Percentiles rank a stretch among this genome's conserved stretches.
Conservation (phyloP, 2,888 invertebrate genomes). For the Oasisia sp. region DNA sequence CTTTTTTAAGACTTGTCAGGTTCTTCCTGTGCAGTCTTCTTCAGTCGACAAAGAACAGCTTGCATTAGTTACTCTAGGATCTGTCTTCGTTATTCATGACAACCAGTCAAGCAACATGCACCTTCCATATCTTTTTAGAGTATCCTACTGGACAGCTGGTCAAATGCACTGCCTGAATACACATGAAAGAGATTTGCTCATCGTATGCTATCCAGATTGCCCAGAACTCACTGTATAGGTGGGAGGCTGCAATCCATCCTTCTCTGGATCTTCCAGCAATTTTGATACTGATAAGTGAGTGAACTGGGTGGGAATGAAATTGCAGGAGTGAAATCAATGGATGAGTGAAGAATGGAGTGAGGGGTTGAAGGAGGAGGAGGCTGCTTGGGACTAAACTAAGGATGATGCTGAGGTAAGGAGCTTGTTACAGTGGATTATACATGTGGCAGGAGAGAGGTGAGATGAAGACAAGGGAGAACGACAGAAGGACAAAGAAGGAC, state of each 20-base stretch:
- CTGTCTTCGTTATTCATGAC: not conserved
- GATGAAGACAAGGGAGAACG: no score
- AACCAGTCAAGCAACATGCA: not conserved
- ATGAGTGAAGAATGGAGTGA: no score
- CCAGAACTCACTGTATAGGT: not conserved
- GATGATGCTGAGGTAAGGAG: no score
- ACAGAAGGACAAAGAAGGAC: no score
- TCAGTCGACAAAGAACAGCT: not conserved
- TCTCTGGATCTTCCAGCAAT: not conserved
- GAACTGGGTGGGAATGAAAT: not conserved
- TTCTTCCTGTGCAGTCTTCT: not conserved
- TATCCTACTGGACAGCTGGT: not conserved
- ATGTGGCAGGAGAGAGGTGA: no score
- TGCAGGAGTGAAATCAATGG: no score
- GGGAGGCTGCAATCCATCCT: not conserved
- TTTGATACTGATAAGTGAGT: not conserved
- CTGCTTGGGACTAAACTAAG: no score
- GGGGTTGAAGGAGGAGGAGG: no score
- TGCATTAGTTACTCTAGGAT: not conserved
- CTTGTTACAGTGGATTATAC: no score
- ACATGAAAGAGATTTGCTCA: not conserved
- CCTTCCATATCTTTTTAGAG: not conserved
- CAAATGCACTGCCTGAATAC: not conserved
- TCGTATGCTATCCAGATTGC: not conserved
- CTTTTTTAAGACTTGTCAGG: not conserved